Base-by-base conservation (phyloP, 2,113 vertebrate species). In the Sylvilagus bachmani region DNA sequence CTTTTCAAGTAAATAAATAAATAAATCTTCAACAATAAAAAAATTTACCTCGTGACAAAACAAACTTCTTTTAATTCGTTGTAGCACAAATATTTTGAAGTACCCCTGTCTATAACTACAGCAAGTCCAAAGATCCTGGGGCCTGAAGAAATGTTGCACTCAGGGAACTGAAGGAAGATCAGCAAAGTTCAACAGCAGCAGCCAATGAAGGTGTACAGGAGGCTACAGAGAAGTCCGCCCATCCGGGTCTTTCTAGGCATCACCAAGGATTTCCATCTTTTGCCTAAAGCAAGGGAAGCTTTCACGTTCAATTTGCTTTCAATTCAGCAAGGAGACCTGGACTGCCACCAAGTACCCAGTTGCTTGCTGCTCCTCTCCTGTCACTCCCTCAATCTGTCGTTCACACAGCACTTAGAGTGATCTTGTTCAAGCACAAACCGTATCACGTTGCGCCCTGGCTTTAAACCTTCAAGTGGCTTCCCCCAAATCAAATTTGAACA, bases 251-350 rank as follows among this genome's bases (percentile, higher is more conserved):
- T 82, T 10, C 66, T 27, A 85, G 61, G 9, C 58, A 24, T 70
- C 53, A 70, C 29, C 25, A 90, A 83, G n/a, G 86, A 80, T 82
- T 89, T 24, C 79, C 62, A 79, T 36, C 6, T 67, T 94, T 94
- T 93, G 33, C 33, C 44, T 89, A 33, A 89, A 89, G 11, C 21
- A 33, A 87, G 9, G 10, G 14, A 62, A 82, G 27, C 9, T 70
- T 92, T 86, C 70, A 16, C 3, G 71, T 83, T 95, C 70, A 51
- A 10, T 93, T 86, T 89, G 61, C 36, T 36, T 89, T 88, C 78
- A 79, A 75, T 27, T 64, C 25, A 86, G 5, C 49, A 81, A 61
- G 38, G 58, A 71, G 44, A 96, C 66, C 17, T 79, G 12, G 36
- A 83, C 64, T 93, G 53, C 58, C 33, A 64, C 31, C 71, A 96